Evolutionary conservation across 2,797 vertebrate species (phyloP), one percentile per base, ranked within the genome.

Genomic region (Rhabdomys pumilio): DNA sequence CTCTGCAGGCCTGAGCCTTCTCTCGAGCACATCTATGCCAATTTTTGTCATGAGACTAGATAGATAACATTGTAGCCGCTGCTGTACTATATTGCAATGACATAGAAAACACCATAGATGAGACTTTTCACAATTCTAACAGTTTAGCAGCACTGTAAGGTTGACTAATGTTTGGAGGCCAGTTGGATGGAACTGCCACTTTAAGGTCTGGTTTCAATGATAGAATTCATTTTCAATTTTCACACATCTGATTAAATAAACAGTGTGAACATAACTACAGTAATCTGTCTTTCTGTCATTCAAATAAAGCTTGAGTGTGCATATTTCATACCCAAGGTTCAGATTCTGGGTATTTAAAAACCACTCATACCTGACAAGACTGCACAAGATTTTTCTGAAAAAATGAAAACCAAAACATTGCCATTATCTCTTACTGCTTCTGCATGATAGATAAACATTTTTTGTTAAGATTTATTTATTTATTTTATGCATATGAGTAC

Each of bases 201-300:
- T 93, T 57, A 94, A 88, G 65, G 84, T 93, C n/a, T 96, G 91
- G 59, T 94, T 95, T 96, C 82, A 93, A 59, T 81, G 53, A 95
- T 79, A 92, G n/a, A 94, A 90, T 91, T 67, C 7, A 88, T 85
- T 96, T 93, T 87, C 79, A 94, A 55, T 72, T 96, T 95, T 73
- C 14, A 38, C 79, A 15, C 73, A 73, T 96, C 38, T 95, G 85
- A 92, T 79, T 94, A 92, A 92, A 82, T 72, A 89, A 95, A 97
- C 20, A 90, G 76, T 87, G 73, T 96, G 44, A 80, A 93, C 44
- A 83, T 95, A 50, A 72, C 55, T 90, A 53, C 95, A 93, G 55
- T 63, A 65, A 95, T 96, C 91, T 97, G 63, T 95, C 73, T 93
- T 96, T 94, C 57, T 92, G 90, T 92, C 77, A 94, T 88, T 69